phyloP scores from a whole-genome alignment of 2,888 invertebrate species.

The Perdita meconis region DNA sequence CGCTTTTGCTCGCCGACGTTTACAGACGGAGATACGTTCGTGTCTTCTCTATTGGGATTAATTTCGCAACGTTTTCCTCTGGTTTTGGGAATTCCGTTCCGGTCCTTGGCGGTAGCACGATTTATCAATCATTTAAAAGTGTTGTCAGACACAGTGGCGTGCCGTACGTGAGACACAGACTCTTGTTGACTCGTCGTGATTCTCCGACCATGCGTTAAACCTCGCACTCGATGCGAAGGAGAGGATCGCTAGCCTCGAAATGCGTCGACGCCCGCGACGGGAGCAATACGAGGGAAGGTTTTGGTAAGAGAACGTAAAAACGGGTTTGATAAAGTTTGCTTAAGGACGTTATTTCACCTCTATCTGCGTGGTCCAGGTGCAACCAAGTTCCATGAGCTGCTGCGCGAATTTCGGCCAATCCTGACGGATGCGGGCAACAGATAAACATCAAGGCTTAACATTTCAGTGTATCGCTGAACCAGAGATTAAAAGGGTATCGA shows the following conservation, averaged over 20 bases:
- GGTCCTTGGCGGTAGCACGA: neutral
- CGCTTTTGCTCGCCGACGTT: slow-evolving; percentile 1
- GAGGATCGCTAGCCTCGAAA: too few species aligned
- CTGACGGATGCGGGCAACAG: slow-evolving; percentile 85
- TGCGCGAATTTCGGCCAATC: slow-evolving; percentile 95
- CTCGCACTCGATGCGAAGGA: too few species aligned
- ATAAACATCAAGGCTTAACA: slow-evolving; percentile 77
- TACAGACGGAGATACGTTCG: slow-evolving; percentile 19
- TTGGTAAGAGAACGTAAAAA: slow-evolving; percentile 27
- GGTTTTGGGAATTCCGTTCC: neutral
- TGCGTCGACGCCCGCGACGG: too few species aligned
- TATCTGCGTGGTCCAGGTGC: slow-evolving; percentile 92
- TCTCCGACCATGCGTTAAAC: too few species aligned
- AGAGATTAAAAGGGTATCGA: slow-evolving; percentile 20
- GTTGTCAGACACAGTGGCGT: too few species aligned
- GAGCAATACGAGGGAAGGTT: slow-evolving; percentile 4
- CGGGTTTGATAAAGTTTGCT: slow-evolving; percentile 44
- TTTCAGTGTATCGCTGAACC: slow-evolving; percentile 47
- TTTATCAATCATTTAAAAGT: neutral
- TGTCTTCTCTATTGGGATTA: slow-evolving; percentile 16
- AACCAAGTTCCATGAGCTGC: slow-evolving; percentile 93
- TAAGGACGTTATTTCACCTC: slow-evolving; percentile 86
- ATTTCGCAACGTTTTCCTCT: neutral
- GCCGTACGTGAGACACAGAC: too few species aligned
- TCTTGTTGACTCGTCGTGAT: too few species aligned